These are phyloP conservation scores for Dryobotodes eremita DNA, from an alignment of 2,888 invertebrate genomes.

Conservation along the genomic window DNA sequence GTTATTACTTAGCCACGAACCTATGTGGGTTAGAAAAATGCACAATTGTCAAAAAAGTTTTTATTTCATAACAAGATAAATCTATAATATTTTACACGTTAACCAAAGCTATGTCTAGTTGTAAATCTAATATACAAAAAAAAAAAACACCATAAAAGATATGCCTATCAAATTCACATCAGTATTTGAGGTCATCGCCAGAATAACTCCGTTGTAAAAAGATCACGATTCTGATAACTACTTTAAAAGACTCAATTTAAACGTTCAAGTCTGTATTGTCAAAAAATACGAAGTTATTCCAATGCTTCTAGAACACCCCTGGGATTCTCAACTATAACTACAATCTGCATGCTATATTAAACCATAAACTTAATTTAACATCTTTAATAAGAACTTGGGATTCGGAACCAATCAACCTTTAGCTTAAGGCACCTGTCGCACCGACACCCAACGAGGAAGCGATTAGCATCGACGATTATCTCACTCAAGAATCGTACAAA, in stretches of 20 bases:
- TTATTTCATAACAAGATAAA: conserved; percentile 35
- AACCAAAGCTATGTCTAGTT: conserved; percentile 14
- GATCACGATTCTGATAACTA: not conserved
- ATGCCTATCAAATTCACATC: not conserved
- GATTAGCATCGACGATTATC: not conserved
- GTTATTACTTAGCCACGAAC: not conserved
- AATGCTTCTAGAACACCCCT: not conserved
- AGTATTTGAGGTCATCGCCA: not conserved
- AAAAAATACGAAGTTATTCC: not conserved
- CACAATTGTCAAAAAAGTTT: conserved; percentile 15
- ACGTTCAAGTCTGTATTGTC: not conserved
- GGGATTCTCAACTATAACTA: not conserved
- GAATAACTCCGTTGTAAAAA: not conserved
- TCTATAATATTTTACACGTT: conserved; percentile 15
- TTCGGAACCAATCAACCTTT: not conserved
- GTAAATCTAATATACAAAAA: conserved; percentile 13
- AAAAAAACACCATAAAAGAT: not conserved
- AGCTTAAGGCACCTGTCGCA: not conserved
- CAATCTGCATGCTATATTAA: not conserved
- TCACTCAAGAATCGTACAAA: not conserved
- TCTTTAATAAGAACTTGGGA: not conserved
- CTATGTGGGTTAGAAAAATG: not conserved
- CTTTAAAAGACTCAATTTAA: not conserved
- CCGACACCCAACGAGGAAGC: too few species aligned
- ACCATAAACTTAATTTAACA: not conserved